These are phyloP conservation scores for Polyergus mexicanus DNA, from an alignment of 1,140 invertebrate genomes.

Conservation along the genomic window DNA sequence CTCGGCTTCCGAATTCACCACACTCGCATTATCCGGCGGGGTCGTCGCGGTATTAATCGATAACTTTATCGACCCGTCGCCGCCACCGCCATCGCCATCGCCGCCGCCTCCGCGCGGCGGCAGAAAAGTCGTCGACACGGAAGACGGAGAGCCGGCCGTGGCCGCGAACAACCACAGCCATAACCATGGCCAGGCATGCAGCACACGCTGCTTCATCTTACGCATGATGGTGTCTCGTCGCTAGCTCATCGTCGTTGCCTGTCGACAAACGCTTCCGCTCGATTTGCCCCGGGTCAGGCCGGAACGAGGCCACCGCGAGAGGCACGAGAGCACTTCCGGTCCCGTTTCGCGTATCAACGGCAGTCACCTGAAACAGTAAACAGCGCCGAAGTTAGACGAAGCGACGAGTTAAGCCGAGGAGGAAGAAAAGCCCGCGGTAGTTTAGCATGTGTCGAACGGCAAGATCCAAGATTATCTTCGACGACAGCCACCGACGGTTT, in stretches of 20 bases:
- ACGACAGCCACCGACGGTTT: conserved; percentile 70
- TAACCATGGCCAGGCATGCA: conserved; percentile 83
- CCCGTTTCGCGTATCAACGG: conserved; percentile 4
- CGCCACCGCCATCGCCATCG: not conserved
- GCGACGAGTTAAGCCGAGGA: conserved; percentile 21
- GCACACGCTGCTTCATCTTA: conserved; percentile 82
- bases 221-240: conserved; percentile 81
- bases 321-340: not conserved
- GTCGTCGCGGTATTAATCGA: conserved; percentile 61
- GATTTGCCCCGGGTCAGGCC: conserved; percentile 26
- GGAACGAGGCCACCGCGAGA: conserved; percentile 33
- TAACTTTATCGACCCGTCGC: conserved; percentile 36
- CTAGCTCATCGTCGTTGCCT: conserved; percentile 83
- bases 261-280: conserved; percentile 44
- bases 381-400: conserved; percentile 12
- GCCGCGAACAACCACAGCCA: conserved; percentile 84
- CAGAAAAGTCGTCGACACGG: conserved; percentile 63
- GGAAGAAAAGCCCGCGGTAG: not conserved
- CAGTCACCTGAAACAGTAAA: conserved; percentile 70
- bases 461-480: conserved; percentile 64
- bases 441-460: conserved; percentile 5
- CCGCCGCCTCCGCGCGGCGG: conserved; percentile 26
- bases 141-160: conserved; percentile 79
- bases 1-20: conserved; percentile 65
- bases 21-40: conserved; percentile 55